A percentile compares a stretch with the other conserved stretches of the same genome.
phyloP scores from a whole-genome alignment of 1,140 invertebrate species.

The Brachionus rubens region DNA sequence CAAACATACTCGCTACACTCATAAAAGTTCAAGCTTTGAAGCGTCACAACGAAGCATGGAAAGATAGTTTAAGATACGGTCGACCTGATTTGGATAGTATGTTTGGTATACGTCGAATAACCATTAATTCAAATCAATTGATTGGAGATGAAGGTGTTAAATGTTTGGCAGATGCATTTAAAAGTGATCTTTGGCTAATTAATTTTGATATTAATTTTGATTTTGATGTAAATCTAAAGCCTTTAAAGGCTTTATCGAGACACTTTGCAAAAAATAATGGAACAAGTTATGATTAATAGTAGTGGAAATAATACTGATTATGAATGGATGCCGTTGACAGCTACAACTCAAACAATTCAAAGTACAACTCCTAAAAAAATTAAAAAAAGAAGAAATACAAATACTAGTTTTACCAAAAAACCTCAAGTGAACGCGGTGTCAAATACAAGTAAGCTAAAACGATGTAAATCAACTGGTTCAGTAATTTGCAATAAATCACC shows the following conservation, averaged over 20 bases:
- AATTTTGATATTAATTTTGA: conserved; percentile 58
- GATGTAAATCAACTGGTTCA: conserved; percentile 50
- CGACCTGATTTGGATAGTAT: conserved; percentile 70
- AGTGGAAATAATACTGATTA: conserved; percentile 56
- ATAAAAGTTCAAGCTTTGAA: conserved; percentile 54
- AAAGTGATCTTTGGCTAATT: conserved; percentile 66
- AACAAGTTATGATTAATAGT: conserved; percentile 62
- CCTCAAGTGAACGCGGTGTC: background rate
- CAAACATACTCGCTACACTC: conserved; percentile 55
- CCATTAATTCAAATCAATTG: conserved; percentile 69
- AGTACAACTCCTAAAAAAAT: background rate
- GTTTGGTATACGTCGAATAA: conserved; percentile 71
- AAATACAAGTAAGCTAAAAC: conserved; percentile 49
- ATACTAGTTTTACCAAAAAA: conserved; percentile 30
- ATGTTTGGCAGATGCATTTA: conserved; percentile 64
- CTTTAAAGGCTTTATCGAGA: conserved; percentile 59
- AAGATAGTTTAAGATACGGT: conserved; percentile 71
- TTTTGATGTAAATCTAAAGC: conserved; percentile 68
- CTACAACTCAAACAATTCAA: conserved; percentile 47
- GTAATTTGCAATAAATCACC: conserved; percentile 32
- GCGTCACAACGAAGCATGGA: conserved; percentile 74
- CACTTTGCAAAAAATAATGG: conserved; percentile 62
- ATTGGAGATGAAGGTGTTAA: conserved; percentile 67
- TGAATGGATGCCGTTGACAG: conserved; percentile 48
- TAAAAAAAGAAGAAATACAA: conserved; percentile 40